Evolutionary conservation across 2,797 vertebrate species (phyloP), one percentile per base, ranked within the genome.

Genomic region (Florisuga fusca): DNA sequence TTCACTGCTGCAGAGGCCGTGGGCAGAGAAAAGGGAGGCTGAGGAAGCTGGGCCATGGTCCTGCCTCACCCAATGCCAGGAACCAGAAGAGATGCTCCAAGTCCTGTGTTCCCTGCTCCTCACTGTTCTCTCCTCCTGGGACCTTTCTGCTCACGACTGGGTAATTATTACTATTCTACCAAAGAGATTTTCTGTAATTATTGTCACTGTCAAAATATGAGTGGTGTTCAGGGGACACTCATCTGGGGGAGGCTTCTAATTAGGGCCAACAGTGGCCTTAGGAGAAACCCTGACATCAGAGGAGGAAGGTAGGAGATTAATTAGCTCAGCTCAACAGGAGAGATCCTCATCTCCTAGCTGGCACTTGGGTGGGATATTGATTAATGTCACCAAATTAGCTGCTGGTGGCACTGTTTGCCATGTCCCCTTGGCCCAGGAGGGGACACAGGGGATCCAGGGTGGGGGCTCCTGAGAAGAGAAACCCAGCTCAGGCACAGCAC

Each of bases 211-310:
- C 93, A 95, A 54, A 77, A 67, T 38, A 54, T 15, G 61, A 74
- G 77, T 22, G 33, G 16, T 46, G 63, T 50, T 46, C 10, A 8
- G 66, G 50, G 80, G 83, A 83, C 48, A 4, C 64, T 76, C 66
- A 54, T 80, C 59, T 62, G 7, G 64, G 93, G 55, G 48, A 93
- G 71, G 17, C 81, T 75, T 46, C 41, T 96, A 97, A 97, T 96
- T 84, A 96, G 92, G 57, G 36, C 76, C 43, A 9, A n/a, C 3
- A 1, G 2, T 12, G 50, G 71, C 54, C 69, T 55, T 33, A 43
- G 0, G 43, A 63, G 81, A 66, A 48, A 75, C 59, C 43, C 71
- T 45, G 87, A 41, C 93, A 94, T 16, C 80, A 9, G 41, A 34
- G 27, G 68, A 45, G 61, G 64, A 81, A 84, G 34, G 45, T 27